Conservation (phyloP, 2,888 invertebrate genomes). For the Thymelicus lineola region DNA sequence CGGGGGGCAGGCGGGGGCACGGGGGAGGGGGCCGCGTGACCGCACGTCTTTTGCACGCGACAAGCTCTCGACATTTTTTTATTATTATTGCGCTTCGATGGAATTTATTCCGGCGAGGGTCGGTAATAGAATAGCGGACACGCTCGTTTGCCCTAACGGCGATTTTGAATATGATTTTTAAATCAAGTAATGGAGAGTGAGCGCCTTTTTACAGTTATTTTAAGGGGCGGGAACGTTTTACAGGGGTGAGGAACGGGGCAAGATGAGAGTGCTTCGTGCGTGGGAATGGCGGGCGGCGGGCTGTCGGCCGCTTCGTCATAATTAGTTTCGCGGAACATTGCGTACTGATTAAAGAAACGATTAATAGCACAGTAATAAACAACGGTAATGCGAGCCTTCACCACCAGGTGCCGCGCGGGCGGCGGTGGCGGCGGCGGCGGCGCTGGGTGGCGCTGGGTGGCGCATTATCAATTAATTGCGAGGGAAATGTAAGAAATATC, state of each 20-base stretch:
- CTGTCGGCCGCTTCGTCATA: constrained; percentile 48
- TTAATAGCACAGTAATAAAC: constrained; percentile 70
- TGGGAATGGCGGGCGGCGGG: constrained; percentile 31
- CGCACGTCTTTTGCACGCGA: constrained; percentile 84
- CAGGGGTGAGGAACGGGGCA: constrained; percentile 44
- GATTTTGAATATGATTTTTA: constrained; percentile 84
- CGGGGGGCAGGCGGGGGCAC: constrained; percentile 30
- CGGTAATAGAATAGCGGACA: constrained; percentile 73
- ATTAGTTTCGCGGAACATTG: constrained; percentile 72
- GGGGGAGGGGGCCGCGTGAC: constrained; percentile 68
- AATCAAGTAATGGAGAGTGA: constrained; percentile 81
- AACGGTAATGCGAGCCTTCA: constrained; percentile 78
- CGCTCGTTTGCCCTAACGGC: constrained; percentile 69
- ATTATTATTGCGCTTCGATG: constrained; percentile 85
- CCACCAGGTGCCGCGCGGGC: constrained; percentile 65
- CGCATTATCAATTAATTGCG: constrained; percentile 66
- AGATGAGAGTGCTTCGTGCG: constrained; percentile 48
- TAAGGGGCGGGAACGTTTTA: constrained; percentile 53
- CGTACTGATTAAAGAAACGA: constrained; percentile 69
- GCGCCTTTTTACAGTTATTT: constrained; percentile 73
- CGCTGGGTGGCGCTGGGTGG: constrained; percentile 47
- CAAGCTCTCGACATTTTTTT: constrained; percentile 84
- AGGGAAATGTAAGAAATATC: constrained; percentile 59
- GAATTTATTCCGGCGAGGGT: constrained; percentile 78
- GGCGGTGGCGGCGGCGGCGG: background rate